phyloP scores from a whole-genome alignment of 2,888 invertebrate genomes.

The Tachina fera region DNA sequence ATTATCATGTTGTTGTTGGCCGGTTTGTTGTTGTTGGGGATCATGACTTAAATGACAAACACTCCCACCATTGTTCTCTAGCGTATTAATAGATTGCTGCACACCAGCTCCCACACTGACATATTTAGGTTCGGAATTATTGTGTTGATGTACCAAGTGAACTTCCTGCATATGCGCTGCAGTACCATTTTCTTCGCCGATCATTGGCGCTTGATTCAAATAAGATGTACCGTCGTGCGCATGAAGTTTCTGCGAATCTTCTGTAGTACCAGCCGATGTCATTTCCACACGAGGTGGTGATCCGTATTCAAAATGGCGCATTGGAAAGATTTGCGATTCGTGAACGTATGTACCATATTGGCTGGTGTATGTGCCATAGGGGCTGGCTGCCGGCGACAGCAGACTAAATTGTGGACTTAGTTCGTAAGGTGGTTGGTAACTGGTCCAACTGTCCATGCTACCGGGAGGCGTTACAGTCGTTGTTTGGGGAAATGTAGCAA shows the following conservation, averaged over 20 bases:
- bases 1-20: slow-evolving; percentile 73
- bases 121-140: slow-evolving; percentile 82
- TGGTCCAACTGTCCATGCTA: slow-evolving; percentile 91
- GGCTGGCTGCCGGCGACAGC: slow-evolving; percentile 87
- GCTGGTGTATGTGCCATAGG: slow-evolving; percentile 87
- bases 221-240: slow-evolving; percentile 85
- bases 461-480: slow-evolving; percentile 85
- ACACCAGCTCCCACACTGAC: slow-evolving; percentile 75
- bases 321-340: slow-evolving; percentile 89
- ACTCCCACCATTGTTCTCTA: slow-evolving; percentile 77
- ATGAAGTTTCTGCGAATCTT: slow-evolving; percentile 85
- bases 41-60: slow-evolving; percentile 79
- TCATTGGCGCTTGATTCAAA: slow-evolving; percentile 79
- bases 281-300: slow-evolving; percentile 82
- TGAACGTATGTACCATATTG: slow-evolving; percentile 88
- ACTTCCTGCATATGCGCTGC: slow-evolving; percentile 69
- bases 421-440: slow-evolving; percentile 90
- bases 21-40: slow-evolving; percentile 74
- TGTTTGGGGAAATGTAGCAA: slow-evolving; percentile 86
- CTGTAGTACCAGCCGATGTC: slow-evolving; percentile 79
- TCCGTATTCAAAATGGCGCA: slow-evolving; percentile 84
- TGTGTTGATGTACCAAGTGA: slow-evolving; percentile 75
- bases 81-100: slow-evolving; percentile 75
- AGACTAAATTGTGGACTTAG: slow-evolving; percentile 89
- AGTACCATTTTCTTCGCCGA: slow-evolving; percentile 58